Base-by-base conservation (phyloP, 2,888 invertebrate genomes). In the Amblyteles armatorius region DNA sequence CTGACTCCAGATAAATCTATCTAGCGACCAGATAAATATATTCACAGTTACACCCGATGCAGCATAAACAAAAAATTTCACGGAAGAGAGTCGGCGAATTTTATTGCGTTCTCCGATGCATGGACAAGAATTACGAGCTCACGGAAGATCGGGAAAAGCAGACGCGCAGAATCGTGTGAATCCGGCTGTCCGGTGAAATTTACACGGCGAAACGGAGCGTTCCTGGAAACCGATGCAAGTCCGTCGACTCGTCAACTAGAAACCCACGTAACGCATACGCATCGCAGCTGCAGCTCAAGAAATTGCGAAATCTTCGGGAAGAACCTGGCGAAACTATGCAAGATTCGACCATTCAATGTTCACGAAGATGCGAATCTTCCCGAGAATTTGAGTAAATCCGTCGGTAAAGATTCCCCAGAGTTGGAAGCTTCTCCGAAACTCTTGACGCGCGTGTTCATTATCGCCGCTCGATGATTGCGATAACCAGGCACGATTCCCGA, bases 161-260 rank as follows among this genome's bases (percentile, higher is more conserved):
- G 22, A 82, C 36, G 40, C 57, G 36, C 57, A 40, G 44, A 13
- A 13, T 19, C 48, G 26, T 55, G 65, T 40, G 29, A 80, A 73
- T 80, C 33, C 55, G 16, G 26, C 55, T 68, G 65, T 48, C 50
- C 71, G 48, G 36, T 22, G 67, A 82, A 82, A 57, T 82, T 82
- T 77, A 40, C 48, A n/a, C 57, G 19, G 33, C 13, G 67, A 44
- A n/a, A 36, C 52, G 22, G 36, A 72, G 72, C 52, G 65, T 77
- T 82, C 78, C 48, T 72, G 72, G 82, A 82, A 82, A 57, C 57
- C 55, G 26, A 26, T 55, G 40, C 63, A 67, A 71, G 71, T 60
- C 52, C 71, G 76, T 52, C 63, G 82, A 63, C 68, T 82, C 50
- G 63, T 72, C 77, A 65, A 48, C 67, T 77, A 67, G 72, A 82